Percentiles rank a stretch among this genome's conserved stretches.
Conservation (phyloP, 2,888 invertebrate species). For the Watsonalla cultraria region DNA sequence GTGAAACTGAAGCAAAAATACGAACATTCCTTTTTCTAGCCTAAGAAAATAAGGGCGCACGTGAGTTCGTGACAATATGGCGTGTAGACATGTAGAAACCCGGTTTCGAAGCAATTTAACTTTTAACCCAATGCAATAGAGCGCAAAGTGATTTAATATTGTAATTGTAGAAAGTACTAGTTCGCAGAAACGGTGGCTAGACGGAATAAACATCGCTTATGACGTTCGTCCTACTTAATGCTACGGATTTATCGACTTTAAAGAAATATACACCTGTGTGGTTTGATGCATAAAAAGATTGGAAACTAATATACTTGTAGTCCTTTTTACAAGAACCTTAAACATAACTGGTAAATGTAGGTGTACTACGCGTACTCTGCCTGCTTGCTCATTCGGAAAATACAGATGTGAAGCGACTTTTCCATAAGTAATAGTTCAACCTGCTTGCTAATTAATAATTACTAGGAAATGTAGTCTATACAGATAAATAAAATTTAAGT, state of each 20-base stretch:
- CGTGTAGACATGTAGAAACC: constrained; percentile 36
- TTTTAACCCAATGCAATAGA: constrained; percentile 22
- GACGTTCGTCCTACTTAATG: constrained; percentile 33
- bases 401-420: too few species aligned
- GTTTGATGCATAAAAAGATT: too few species aligned
- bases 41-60: constrained; percentile 61
- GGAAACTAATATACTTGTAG: too few species aligned
- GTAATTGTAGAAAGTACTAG: constrained; percentile 22
- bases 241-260: constrained; percentile 25
- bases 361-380: too few species aligned
- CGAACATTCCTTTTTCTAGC: constrained; percentile 18
- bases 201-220: constrained; percentile 48
- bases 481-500: too few species aligned
- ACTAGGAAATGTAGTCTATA: too few species aligned
- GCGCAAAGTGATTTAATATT: constrained; percentile 23
- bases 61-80: constrained; percentile 61
- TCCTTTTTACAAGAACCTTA: too few species aligned
- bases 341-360: too few species aligned
- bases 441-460: too few species aligned
- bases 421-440: too few species aligned
- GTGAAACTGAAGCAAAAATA: constrained; percentile 11
- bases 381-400: too few species aligned
- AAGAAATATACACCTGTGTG: constrained; percentile 14
- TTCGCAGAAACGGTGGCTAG: constrained; percentile 48
- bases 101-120: constrained; percentile 16